Conservation (phyloP, 2,113 vertebrate genomes). For the Boleophthalmus pectinirostris region DNA sequence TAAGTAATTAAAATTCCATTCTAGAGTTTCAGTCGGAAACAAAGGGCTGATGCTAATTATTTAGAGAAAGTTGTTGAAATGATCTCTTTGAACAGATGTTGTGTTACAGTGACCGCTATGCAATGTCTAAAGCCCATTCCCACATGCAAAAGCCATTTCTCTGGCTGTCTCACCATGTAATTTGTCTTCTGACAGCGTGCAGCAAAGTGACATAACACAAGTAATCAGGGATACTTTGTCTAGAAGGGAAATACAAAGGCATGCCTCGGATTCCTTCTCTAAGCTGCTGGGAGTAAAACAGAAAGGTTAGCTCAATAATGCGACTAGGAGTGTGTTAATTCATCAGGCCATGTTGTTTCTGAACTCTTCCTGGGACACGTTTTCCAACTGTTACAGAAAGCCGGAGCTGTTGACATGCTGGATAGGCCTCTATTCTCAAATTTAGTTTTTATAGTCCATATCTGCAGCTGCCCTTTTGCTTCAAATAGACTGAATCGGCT, state of each 20-base stretch:
- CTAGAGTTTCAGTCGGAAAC: constrained; percentile 33
- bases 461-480: constrained; percentile 73
- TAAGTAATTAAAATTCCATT: constrained; percentile 1
- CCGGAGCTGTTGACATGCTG: constrained; percentile 62
- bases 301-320: constrained; percentile 67
- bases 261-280: constrained; percentile 63
- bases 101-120: constrained; percentile 50
- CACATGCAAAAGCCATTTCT: constrained; percentile 61
- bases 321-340: constrained; percentile 58
- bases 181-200: constrained; percentile 62
- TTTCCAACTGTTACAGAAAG: constrained; percentile 68
- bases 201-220: constrained; percentile 65
- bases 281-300: constrained; percentile 70
- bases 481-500: constrained; percentile 69
- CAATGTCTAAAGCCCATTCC: constrained; percentile 53
- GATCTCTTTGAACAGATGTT: constrained; percentile 68
- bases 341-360: constrained; percentile 57
- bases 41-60: constrained; percentile 48
- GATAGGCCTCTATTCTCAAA: constrained; percentile 70
- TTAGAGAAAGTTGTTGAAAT: constrained; percentile 55
- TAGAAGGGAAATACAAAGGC: constrained; percentile 63
- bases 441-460: constrained; percentile 74
- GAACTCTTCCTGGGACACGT: constrained; percentile 42
- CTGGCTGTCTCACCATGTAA: constrained; percentile 44
- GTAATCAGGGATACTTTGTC: constrained; percentile 75